These are phyloP conservation scores for Augochlorella aurata DNA, from an alignment of 2,888 invertebrate species.

Conservation along the genomic window DNA sequence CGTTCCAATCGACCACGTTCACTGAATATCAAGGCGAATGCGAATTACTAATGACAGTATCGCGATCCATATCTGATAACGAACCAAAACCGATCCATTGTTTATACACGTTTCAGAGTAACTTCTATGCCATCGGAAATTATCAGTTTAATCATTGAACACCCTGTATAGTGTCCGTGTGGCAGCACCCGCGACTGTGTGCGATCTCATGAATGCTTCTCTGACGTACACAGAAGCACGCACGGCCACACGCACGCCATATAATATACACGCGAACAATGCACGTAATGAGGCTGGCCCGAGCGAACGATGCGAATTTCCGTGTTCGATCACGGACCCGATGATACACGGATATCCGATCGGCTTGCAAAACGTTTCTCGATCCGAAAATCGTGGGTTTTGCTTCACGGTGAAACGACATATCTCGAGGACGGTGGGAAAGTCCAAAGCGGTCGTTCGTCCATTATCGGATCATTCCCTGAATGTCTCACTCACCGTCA, in stretches of 20 bases:
- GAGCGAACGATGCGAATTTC: not conserved
- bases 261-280: constrained; percentile 35
- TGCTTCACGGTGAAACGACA: constrained; percentile 32
- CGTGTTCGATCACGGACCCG: constrained; percentile 7
- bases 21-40: not conserved
- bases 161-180: constrained; percentile 11
- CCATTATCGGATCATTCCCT: constrained; percentile 14
- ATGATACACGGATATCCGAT: constrained; percentile 12
- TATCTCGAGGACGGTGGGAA: constrained; percentile 41
- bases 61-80: not conserved
- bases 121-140: not conserved
- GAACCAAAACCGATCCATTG: not conserved
- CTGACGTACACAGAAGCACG: constrained; percentile 31
- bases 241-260: constrained; percentile 13
- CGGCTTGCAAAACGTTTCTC: not conserved
- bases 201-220: constrained; percentile 47
- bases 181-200: constrained; percentile 29
- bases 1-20: no score
- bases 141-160: not conserved
- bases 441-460: constrained; percentile 33
- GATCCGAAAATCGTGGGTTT: not conserved
- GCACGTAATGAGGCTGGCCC: constrained; percentile 34
- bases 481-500: constrained; percentile 59
- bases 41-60: not conserved
- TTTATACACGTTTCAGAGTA: not conserved